Conservation (phyloP, 2,888 invertebrate genomes). For the Cistogaster globosa region DNA sequence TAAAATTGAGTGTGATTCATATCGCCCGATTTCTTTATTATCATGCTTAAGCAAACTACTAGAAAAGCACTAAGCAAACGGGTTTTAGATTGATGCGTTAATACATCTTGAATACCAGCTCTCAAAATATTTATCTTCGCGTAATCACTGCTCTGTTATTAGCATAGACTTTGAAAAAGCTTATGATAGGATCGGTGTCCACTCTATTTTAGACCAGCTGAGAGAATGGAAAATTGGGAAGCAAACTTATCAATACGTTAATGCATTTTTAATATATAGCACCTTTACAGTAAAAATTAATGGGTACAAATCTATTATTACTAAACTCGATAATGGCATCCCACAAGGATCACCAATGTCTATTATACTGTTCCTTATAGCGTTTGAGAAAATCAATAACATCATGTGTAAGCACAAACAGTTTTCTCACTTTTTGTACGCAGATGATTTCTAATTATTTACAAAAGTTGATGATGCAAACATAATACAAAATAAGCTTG, state of each 20-base stretch:
- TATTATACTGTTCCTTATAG: slow-evolving; percentile 1
- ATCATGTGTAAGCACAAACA: neutral
- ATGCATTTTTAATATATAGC: neutral
- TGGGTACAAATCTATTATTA: neutral
- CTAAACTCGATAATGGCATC: slow-evolving; percentile 2
- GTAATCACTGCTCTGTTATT: neutral
- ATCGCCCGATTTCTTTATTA: neutral
- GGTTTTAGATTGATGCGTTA: neutral
- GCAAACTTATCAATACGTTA: neutral
- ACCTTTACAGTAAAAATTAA: neutral
- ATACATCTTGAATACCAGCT: slow-evolving; percentile 12
- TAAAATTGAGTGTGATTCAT: neutral
- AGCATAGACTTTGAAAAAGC: neutral
- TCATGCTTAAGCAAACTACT: slow-evolving; percentile 13
- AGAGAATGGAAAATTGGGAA: neutral
- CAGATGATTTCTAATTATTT: neutral
- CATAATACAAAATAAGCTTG: neutral
- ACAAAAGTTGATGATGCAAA: neutral
- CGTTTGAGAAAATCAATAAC: neutral
- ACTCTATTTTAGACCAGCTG: neutral
- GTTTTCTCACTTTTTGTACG: neutral
- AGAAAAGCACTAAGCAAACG: slow-evolving; percentile 10
- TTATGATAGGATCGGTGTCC: no score
- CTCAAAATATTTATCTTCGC: neutral
- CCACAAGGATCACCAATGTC: neutral